Evolutionary conservation across 2,888 invertebrate genomes (phyloP), one percentile per base, ranked within the genome.

Genomic region (Pantelozetes paolii): DNA sequence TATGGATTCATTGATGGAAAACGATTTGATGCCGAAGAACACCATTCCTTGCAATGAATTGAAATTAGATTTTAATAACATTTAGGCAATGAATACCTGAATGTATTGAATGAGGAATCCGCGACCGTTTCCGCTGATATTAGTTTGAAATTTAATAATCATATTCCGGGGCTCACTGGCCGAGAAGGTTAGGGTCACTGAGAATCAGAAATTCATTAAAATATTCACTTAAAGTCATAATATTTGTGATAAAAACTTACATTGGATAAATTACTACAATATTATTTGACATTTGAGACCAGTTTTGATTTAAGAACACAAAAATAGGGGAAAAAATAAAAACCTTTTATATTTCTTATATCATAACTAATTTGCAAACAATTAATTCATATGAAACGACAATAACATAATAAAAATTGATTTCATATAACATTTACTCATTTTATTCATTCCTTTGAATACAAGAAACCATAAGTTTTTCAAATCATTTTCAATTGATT

Each of bases 31-130:
- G 67, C 13, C 13, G 13, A 13, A 6, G 67, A 15, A 67, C 67
- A 67, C 15, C 2, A 23, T 42, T 67, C 67, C 67, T 67, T 18
- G 13, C 5, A 36, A 23, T 18, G 48, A n/a, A 26, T n/a, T 18
- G 9, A 50, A 75, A 48, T 42, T 26, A n/a, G n/a, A n/a, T n/a
- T n/a, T n/a, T n/a, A n/a, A n/a, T n/a, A n/a, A n/a, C n/a, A n/a
- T 32, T n/a, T n/a, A 32, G 1, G 40, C 32, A 26, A 18, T 1
- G 1, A 42, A 67, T 74, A 72, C 74, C 64, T 76, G 76, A n/a
- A 71, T 32, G 72, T 78, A 78, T 57, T 78, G 77, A 9, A 78
- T 71, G 42, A 77, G 76, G 59, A 78, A 78, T n/a, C 78, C 78
- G 28, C 75, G 75, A 11, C 77, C 74, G n/a, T 71, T 76, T 6